Base-by-base conservation (phyloP, 2,113 vertebrate genomes). In the Corydoras sp. region DNA sequence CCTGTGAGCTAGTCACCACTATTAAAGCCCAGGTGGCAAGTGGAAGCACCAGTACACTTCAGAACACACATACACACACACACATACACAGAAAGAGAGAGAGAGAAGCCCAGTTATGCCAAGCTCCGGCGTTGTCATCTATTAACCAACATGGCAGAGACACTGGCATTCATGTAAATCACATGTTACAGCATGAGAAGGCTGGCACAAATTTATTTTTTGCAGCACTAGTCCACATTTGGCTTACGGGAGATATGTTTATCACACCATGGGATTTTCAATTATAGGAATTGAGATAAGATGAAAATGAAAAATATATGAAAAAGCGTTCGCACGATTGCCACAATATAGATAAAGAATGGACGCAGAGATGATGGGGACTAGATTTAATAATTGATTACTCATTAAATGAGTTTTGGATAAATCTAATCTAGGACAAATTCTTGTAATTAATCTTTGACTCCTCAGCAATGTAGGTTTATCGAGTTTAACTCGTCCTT, bases 21-120 rank as follows among this genome's bases (percentile, higher is more conserved):
- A 88, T 89, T 83, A 87, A 85, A 85, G 77, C 75, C 81, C 77
- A 83, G 81, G 83, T 81, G 83, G 81, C 74, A 79, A 75, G 62
- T 76, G 76, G 58, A 82, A 80, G 69, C 69, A 80, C 74, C 64
- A 18, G 62, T 69, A 71, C 6, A 62, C 72, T 53, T 53, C 51
- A 53, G 69, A 61, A 79, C 58, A 68, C 58, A 62, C n/a, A 53
- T 31, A 60, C 56, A 69, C 12, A 50, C 54, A 62, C 51, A 69
- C 32, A 76, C n/a, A 43, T 4, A 43, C 7, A 43, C 4, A 43
- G 35, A 4, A 8, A 43, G 35, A 43, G 35, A 43, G 35, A 43
- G 35, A 43, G 35, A 43, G 35, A 43, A 71, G 31, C 24, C 7
- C 43, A 50, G 49, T 55, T 55, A 61, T 81, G 69, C 73, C 51